Base-by-base conservation (phyloP, 2,888 invertebrate species). In the Ptychoptera albimana region DNA sequence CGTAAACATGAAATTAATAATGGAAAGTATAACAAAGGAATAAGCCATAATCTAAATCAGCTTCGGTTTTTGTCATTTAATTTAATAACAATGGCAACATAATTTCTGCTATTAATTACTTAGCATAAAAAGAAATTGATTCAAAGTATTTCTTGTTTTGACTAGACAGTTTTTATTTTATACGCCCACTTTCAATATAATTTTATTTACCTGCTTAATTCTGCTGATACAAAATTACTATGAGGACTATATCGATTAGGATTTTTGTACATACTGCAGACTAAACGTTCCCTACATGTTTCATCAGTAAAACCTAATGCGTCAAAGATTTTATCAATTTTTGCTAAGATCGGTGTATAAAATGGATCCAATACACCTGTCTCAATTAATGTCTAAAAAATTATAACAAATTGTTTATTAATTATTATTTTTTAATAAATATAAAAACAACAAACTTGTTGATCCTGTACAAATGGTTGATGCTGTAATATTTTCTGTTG, bases 211-310 rank as follows among this genome's bases (percentile, higher is more conserved):
- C 88, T 84, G 75, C 88, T 88, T 39, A 89, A 70, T 60, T 88
- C 87, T 37, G 82, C 82, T 13, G 88, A 88, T 43, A 89, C 74
- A 48, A 87, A 72, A 64, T 89, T 89, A 59, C 88, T 88, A 59
- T 85, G 83, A 0, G 88, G 89, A 48, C 85, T 79, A 55, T 82
- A 88, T 53, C 77, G 77, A 50, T 74, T 70, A 0, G 88, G 89
- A 58, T 83, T 83, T 56, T 79, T 82, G 66, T 89, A 89, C 71
- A 88, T 77, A 50, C 81, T 79, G 58, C 88, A 89, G 2, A 89
- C 77, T 1, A 88, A 74, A 47, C 86, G 69, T 59, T 87, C 86
- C 47, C 76, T 71, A 58, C 89, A 89, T 0, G 73, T 72, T 50
- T 80, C 78, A 10, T 83, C 82, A 1, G 60, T 61, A 37, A 83